phyloP scores from a whole-genome alignment of 2,888 invertebrate genomes.

The Strigamia maritima region DNA sequence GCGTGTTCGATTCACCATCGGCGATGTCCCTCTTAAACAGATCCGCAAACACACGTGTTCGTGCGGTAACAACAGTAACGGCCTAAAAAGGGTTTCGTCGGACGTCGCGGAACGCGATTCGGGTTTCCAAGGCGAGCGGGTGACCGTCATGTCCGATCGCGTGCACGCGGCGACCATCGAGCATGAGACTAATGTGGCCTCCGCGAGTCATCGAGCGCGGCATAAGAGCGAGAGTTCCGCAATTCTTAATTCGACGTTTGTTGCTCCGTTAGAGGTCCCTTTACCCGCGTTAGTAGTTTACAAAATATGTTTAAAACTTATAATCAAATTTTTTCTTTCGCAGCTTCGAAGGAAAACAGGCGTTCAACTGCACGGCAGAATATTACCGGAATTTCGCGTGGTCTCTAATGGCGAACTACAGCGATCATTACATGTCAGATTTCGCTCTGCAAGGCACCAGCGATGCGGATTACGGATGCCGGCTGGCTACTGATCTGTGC shows the following conservation, averaged over 20 bases:
- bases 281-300: not conserved
- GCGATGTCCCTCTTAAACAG: constrained; percentile 41
- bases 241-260: not conserved
- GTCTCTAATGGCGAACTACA: constrained; percentile 51
- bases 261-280: not conserved
- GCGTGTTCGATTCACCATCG: constrained; percentile 41
- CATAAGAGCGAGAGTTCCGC: not conserved
- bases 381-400: constrained; percentile 52
- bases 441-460: constrained; percentile 54
- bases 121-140: constrained; percentile 37
- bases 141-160: not conserved
- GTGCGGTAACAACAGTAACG: not conserved
- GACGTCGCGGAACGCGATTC: constrained; percentile 37
- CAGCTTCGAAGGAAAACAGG: constrained; percentile 39
- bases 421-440: constrained; percentile 52
- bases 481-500: constrained; percentile 50
- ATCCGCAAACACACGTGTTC: constrained; percentile 38
- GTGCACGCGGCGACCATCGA: not conserved
- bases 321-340: not conserved
- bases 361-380: constrained; percentile 39
- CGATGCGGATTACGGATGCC: constrained; percentile 48
- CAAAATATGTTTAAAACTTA: not conserved
- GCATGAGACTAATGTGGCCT: not conserved
- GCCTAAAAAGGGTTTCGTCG: not conserved
- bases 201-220: not conserved